Conservation (phyloP, 2,113 vertebrate genomes). For the Spheniscus mendiculus region DNA sequence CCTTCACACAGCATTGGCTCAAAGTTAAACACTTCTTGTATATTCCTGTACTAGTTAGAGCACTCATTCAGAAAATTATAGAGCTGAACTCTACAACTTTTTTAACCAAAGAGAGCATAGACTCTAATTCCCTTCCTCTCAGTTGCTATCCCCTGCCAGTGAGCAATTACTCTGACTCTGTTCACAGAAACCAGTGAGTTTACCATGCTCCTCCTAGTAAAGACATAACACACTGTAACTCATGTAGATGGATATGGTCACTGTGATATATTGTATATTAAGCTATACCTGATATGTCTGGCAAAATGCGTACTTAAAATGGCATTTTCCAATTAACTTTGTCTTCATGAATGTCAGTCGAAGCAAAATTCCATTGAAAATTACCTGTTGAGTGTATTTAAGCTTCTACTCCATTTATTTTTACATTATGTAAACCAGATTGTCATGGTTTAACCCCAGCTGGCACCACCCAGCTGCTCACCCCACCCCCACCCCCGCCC, state of each 20-base stretch:
- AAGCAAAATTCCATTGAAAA: not conserved
- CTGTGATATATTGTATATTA: not conserved
- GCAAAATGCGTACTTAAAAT: not conserved
- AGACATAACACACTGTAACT: not conserved
- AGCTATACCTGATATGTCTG: not conserved
- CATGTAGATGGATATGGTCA: not conserved
- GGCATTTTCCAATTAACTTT: not conserved
- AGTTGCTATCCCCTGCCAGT: not conserved
- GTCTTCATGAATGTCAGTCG: not conserved
- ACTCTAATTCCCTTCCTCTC: not conserved
- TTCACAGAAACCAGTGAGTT: not conserved
- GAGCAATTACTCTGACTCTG: not conserved
- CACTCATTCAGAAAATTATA: not conserved
- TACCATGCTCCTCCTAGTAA: not conserved
- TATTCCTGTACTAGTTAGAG: not conserved
- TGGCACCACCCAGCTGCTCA: rapidly evolving
- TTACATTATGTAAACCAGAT: too few species aligned
- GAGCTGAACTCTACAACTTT: not conserved
- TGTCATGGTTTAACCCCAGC: not conserved
- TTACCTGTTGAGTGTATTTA: not conserved
- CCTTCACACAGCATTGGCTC: not conserved
- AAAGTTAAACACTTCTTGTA: not conserved
- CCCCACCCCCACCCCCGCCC: too few species aligned
- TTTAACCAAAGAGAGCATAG: not conserved
- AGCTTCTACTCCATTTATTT: not conserved